Conservation (phyloP, 2,888 invertebrate genomes). For the Dastarcus helophoroides region DNA sequence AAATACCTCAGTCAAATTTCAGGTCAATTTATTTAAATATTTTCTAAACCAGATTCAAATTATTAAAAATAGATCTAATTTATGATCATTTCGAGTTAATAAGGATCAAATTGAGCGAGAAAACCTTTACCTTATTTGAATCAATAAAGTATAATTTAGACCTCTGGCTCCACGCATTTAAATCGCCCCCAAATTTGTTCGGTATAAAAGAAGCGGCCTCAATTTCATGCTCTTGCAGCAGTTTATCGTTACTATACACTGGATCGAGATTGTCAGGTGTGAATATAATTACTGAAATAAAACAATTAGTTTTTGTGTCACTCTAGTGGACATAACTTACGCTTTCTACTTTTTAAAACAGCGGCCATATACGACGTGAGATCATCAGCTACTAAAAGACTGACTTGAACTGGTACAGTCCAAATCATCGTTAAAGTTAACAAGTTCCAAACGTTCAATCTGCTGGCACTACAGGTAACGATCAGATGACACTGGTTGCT, state of each 20-base stretch:
- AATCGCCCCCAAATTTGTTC: constrained; percentile 36
- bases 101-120: not conserved
- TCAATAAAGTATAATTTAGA: constrained; percentile 52
- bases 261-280: constrained; percentile 44
- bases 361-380: constrained; percentile 56
- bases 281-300: constrained; percentile 50
- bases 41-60: constrained; percentile 5
- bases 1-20: too few species aligned
- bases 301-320: constrained; percentile 2
- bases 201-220: constrained; percentile 48
- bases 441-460: constrained; percentile 61
- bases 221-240: constrained; percentile 38
- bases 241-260: constrained; percentile 39
- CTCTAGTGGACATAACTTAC: constrained; percentile 38
- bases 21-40: too few species aligned
- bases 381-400: constrained; percentile 46
- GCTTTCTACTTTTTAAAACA: constrained; percentile 49
- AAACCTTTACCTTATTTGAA: constrained; percentile 42
- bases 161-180: constrained; percentile 46
- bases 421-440: constrained; percentile 57
- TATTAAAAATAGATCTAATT: constrained; percentile 6
- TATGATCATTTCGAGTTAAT: constrained; percentile 3
- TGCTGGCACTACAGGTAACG: constrained; percentile 44
- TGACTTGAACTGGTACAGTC: constrained; percentile 45
- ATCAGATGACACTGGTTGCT: constrained; percentile 45